Evolutionary conservation across 2,797 vertebrate genomes (phyloP), one percentile per base, ranked within the genome.

Genomic region (Petrocephalus schoutedeni): DNA sequence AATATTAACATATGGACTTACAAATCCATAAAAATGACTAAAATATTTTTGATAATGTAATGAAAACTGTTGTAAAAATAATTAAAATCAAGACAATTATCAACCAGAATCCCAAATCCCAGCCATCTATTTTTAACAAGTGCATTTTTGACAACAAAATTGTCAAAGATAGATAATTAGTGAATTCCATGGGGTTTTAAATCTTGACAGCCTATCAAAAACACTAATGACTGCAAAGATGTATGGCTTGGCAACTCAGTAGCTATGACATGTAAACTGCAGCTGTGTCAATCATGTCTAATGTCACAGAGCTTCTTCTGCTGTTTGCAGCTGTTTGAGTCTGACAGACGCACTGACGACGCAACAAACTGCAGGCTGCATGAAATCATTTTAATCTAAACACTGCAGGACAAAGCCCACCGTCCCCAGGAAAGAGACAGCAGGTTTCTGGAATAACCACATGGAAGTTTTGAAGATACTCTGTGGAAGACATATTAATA

Each of bases 41-140:
- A 77, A 77, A 77, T 77, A 77, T 77, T 77, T 77, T 41, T 41
- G 71, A 77, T 77, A 77, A 77, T 77, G 71, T 45, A 77, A 77
- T 45, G 71, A 77, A 41, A 77, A 77, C 16, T 67, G 64, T 67
- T 67, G 23, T 14, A 67, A 67, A 32, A 67, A 67, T 32, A 4
- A 64, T 64, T 64, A 64, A 64, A 32, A 67, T 67, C 61, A 67
- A 67, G 32, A 67, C 23, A 28, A 67, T 67, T 67, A 67, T 67
- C 23, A 67, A 67, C 28, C 64, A 67, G 64, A 67, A 32, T 4
- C 64, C 64, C 12, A 67, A 67, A 32, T 67, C 64, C 32, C 32
- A 67, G 28, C 12, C 23, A 14, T 32, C 64, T 67, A 67, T 77
- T 45, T 77, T 77, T 77, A 45, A 19, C 16, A 7, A 14, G 36